A percentile compares a stretch with the other conserved stretches of the same genome.
These are phyloP conservation scores for Allophyes oxyacanthae DNA, from an alignment of 2,888 invertebrate genomes.

Conservation along the genomic window DNA sequence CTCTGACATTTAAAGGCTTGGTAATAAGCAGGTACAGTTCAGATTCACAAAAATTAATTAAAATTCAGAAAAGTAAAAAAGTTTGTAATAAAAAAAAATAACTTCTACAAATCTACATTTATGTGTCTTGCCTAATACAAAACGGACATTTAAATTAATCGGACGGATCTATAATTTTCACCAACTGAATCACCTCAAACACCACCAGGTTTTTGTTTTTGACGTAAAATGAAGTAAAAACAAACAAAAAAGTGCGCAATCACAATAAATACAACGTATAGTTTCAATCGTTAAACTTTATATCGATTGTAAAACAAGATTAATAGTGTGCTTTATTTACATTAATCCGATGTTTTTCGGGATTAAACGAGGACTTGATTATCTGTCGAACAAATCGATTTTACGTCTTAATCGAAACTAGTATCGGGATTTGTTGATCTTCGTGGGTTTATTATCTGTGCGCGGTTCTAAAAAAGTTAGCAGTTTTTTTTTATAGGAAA, in stretches of 20 bases:
- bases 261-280: conserved; percentile 45
- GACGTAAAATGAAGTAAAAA: conserved; percentile 29
- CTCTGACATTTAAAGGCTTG: conserved; percentile 26
- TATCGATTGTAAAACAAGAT: conserved; percentile 63
- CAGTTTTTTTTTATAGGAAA: conserved; percentile 1
- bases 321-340: conserved; percentile 67
- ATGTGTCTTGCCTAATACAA: background rate
- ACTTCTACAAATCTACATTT: no score
- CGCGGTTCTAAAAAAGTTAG: conserved; percentile 28
- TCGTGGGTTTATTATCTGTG: conserved; percentile 50
- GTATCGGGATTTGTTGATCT: conserved; percentile 53
- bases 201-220: no score
- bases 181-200: conserved; percentile 10
- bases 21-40: background rate
- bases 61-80: no score
- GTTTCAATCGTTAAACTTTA: conserved; percentile 53
- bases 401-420: conserved; percentile 71
- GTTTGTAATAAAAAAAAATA: no score
- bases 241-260: conserved; percentile 27
- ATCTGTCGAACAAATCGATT: conserved; percentile 65
- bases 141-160: background rate
- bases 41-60: no score
- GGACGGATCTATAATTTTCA: conserved; percentile 3
- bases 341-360: conserved; percentile 64
- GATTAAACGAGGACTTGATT: conserved; percentile 68